Base-by-base conservation (phyloP, 1,140 invertebrate genomes). In the Cyclargus thomasi region DNA sequence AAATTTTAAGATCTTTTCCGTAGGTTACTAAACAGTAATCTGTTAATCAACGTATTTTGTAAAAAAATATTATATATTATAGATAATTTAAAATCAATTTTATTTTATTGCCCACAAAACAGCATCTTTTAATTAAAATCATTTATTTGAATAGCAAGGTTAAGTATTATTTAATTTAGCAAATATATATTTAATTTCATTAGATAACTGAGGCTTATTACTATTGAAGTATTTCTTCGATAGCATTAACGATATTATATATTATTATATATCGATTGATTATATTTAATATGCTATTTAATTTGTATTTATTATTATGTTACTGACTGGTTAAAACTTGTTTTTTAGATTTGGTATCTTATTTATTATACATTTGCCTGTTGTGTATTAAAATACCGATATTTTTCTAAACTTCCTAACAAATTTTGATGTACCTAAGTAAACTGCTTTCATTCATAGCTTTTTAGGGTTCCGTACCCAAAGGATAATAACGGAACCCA, bases 121-220 rank as follows among this genome's bases (percentile, higher is more conserved):
- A 47, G 39, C 39, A 11, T 29, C 5, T 47, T 47, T 47, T 14
- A 47, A 47, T 47, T 47, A 47, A 47, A 1, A 47, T 47, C 14
- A 47, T 47, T 11, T 47, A 47, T 47, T 47, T 0, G 4, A 47
- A 47, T 47, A 47, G 39, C 39, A 47, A 47, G 39, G 39, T 47
- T 47, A 47, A 47, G 39, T 47, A 47, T 47, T 47, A 47, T 47
- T 47, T 47, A 47, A 47, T 47, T 47, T 47, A 47, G 10, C 39
- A 47, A 47, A 47, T 47, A 47, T 3, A 8, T 47, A 8, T 16
- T 47, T 11, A 47, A 47, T 8, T 47, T 14, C 39, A 47, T 16
- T 47, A 47, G 39, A 47, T 47, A 47, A 8, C 11, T 8, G 3
- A 14, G 39, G 5, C 29, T 29, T 29, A 29, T 29, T 29, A 29